Base-by-base conservation (phyloP, 2,888 invertebrate species). In the Macrophya annulata region DNA sequence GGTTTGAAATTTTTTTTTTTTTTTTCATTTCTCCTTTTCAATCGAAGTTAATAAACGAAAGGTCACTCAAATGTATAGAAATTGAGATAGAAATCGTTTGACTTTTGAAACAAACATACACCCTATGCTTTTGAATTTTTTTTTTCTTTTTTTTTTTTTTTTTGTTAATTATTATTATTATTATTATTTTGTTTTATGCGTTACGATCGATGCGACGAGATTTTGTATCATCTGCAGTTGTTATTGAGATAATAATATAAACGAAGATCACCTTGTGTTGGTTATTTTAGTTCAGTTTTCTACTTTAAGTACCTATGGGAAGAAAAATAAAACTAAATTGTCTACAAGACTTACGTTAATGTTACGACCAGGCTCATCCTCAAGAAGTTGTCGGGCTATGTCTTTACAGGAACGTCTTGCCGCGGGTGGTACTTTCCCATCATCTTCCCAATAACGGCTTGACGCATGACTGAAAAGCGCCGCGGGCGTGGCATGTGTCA, bases 401-500 rank as follows among this genome's bases (percentile, higher is more conserved):
- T 97, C 97, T 91, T 97, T 97, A 94, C 97, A 97, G 88, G 96
- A 95, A 90, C 95, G 95, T 85, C 97, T 94, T 25, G 96, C 96
- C 15, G 95, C 95, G 0, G 96, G 96, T 0, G 97, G 97, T 1
- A 97, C 96, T 90, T 97, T 96, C 86, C 96, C 96, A 91, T 97
- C 97, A 89, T 97, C 97, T 91, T 97, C 97, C 97, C 97, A 97
- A 92, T 97, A 96, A 74, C 97, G 94, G 25, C 96, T 96, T 9
- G 97, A 96, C 2, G 96, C 95, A 90, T 97, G 97, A 0, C 97
- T 96, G 91, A 96, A 97, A 59, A 97, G 93, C 0, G 97, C 97
- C 0, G 97, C 97, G 0, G 97, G 97, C 0, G 97, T 97, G 0
- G 97, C 97, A 91, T 97, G 97, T 0, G 97, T 97, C 88, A 97